Base-by-base conservation (phyloP, 1,140 invertebrate genomes). In the Aradophagus sp. region DNA sequence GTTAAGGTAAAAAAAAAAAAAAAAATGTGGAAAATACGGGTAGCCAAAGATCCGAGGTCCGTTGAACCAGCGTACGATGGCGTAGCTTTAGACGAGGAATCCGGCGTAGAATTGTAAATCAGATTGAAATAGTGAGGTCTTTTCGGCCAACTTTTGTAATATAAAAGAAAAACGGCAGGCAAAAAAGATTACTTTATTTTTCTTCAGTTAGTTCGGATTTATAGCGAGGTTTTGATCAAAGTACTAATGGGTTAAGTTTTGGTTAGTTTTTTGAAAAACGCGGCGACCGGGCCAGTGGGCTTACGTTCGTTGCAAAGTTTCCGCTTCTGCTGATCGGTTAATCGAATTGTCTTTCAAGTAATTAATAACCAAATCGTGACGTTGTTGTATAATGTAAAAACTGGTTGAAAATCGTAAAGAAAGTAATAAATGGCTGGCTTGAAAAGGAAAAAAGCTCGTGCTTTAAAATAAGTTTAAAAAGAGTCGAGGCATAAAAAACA, bases 51-150 rank as follows among this genome's bases (percentile, higher is more conserved):
- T 36, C 17, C 31, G 38, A 26, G 52, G 55, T 61, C 48, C 56
- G 36, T 48, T 61, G 65, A 68, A 68, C 29, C 45, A 14, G 34
- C 65, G 55, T 12, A 47, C 8, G 11, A 48, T 59, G 32, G 62
- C 16, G 31, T 48, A 53, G 44, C 41, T 56, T 45, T 70, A 52
- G 55, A 62, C 52, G 56, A 56, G 27, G 39, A 36, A 62, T 61
- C 26, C 56, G 31, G 50, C 55, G 66, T 19, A 15, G 56, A 69
- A 69, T 55, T 56, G 56, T 61, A 69, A 69, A 69, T 69, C 56
- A 69, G 66, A 31, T 62, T 69, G 66, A 68, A 68, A 68, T 68
- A 69, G 47, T 38, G 66, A 55, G 65, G 41, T 61, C 48, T 68
- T 61, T 59, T 68, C 42, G 47, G 39, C 45, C 41, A 55, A 68